Evolutionary conservation across 2,888 invertebrate species (phyloP).

Genomic region (Scelioninae gen. 1): DNA sequence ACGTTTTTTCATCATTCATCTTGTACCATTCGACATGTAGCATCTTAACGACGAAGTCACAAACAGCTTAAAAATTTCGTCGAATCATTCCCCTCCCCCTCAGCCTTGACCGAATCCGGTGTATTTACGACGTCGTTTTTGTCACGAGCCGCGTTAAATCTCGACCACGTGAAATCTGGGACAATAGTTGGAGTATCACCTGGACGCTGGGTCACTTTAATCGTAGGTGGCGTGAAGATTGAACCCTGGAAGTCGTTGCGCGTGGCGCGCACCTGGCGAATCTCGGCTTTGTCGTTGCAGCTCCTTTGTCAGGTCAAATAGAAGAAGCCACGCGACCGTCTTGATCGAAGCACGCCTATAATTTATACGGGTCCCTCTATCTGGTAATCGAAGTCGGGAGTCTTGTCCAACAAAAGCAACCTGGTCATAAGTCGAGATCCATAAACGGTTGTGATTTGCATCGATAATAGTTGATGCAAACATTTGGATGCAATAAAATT

Average conservation of each 20-base stretch:
- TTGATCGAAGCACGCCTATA: slow-evolving; percentile 50
- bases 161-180: too few species aligned
- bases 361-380: slow-evolving; percentile 31
- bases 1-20: too few species aligned
- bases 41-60: too few species aligned
- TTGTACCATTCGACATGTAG: too few species aligned
- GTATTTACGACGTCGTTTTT: too few species aligned
- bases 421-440: slow-evolving; percentile 8
- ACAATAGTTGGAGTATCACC: slow-evolving; percentile 59
- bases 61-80: too few species aligned
- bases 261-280: slow-evolving; percentile 72
- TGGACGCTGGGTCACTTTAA: slow-evolving; percentile 75
- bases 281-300: slow-evolving; percentile 67
- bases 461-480: background rate
- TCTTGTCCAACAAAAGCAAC: slow-evolving; percentile 23
- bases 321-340: slow-evolving; percentile 69
- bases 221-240: slow-evolving; percentile 81
- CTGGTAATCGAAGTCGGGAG: slow-evolving; percentile 9
- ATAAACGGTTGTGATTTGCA: slow-evolving; percentile 36
- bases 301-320: slow-evolving; percentile 60
- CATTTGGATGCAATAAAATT: slow-evolving; percentile 31
- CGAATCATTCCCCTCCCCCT: too few species aligned
- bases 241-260: slow-evolving; percentile 69
- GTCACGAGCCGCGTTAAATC: too few species aligned
- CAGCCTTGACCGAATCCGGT: too few species aligned